phyloP scores from a whole-genome alignment of 2,113 vertebrate genomes.

The Spheniscus mendiculus region DNA sequence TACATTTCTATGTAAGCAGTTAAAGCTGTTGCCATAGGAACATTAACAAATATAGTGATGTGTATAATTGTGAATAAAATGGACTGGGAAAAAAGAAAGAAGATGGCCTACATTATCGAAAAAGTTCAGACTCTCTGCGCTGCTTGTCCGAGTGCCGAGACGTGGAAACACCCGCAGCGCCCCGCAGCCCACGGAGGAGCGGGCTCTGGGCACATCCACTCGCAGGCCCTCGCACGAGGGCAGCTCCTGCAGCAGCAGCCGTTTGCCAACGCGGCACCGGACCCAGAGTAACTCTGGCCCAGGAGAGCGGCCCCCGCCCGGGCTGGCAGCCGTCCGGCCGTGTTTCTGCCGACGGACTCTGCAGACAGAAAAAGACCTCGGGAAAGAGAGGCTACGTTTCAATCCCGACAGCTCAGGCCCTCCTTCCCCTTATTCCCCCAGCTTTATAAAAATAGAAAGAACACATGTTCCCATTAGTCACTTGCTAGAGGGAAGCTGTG shows the following conservation, averaged over 20 bases:
- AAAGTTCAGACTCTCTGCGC: background rate
- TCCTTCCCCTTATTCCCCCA: constrained; percentile 17
- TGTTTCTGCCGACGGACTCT: background rate
- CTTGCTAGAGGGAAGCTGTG: constrained; percentile 77
- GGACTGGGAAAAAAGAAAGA: background rate
- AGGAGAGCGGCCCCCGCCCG: fast-evolving
- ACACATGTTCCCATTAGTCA: constrained; percentile 81
- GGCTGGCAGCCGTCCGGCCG: background rate
- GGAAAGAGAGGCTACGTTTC: background rate
- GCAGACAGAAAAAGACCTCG: background rate
- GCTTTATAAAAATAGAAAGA: constrained; percentile 73
- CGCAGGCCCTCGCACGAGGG: no score
- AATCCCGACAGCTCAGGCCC: background rate
- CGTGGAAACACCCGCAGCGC: fast-evolving
- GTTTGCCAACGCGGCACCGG: fast-evolving
- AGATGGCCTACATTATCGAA: background rate
- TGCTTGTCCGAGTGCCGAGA: fast-evolving
- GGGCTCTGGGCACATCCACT: fast-evolving
- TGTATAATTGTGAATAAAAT: background rate
- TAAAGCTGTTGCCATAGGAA: constrained; percentile 51
- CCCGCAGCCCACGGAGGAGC: fast-evolving
- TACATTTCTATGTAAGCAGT: constrained; percentile 36
- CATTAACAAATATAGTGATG: constrained; percentile 37
- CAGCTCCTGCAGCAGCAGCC: background rate
- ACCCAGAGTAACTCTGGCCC: background rate